phyloP scores from a whole-genome alignment of 2,113 vertebrate genomes.

The Saguinus imperator region DNA sequence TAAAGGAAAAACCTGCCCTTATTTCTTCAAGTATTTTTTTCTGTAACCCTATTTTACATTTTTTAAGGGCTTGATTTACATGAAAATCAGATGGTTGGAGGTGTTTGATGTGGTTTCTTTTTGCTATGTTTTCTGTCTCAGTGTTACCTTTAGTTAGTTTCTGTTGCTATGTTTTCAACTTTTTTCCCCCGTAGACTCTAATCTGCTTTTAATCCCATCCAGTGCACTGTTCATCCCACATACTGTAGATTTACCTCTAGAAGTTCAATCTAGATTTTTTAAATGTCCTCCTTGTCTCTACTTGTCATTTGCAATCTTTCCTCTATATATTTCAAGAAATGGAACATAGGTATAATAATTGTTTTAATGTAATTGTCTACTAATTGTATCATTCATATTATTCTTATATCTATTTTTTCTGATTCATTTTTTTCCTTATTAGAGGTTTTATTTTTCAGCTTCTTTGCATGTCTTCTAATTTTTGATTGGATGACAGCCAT shows the following conservation, averaged over 20 bases:
- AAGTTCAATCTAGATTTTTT: conserved; percentile 2
- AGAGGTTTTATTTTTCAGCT: background rate
- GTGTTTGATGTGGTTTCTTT: background rate
- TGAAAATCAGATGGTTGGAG: background rate
- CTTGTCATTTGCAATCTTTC: background rate
- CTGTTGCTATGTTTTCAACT: background rate
- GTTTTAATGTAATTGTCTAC: background rate
- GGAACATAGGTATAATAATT: background rate
- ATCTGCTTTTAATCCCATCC: background rate
- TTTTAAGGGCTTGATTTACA: background rate
- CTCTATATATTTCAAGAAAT: background rate
- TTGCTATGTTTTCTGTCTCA: background rate
- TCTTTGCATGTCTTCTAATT: background rate
- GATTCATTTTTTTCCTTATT: background rate
- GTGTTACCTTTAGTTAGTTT: background rate
- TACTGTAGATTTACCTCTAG: conserved; percentile 29
- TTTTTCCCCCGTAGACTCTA: background rate
- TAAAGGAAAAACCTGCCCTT: background rate
- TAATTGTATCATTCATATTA: background rate
- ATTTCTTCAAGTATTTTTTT: background rate
- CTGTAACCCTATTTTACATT: background rate
- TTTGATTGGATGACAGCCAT: background rate
- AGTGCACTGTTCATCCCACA: background rate
- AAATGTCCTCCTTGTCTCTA: background rate
- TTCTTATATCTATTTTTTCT: background rate